Conservation (phyloP, 2,797 vertebrate species). For the Myotis vivesi region DNA sequence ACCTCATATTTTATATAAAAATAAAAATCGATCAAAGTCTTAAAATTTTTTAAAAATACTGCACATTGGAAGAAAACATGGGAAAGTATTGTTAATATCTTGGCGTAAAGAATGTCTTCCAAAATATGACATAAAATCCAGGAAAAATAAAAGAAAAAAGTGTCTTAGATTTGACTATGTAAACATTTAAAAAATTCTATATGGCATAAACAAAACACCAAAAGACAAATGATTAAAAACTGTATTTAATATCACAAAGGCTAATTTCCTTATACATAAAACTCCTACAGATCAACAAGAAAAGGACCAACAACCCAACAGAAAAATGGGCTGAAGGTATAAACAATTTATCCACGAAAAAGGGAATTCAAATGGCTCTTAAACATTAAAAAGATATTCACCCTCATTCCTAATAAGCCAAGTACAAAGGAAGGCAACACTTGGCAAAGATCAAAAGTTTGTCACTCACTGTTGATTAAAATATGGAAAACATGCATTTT, state of each 20-base stretch:
- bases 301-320: neutral
- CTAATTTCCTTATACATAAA: neutral
- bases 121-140: neutral
- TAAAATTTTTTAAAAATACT: neutral
- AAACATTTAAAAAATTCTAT: conserved; percentile 21
- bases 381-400: neutral
- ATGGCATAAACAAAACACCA: conserved; percentile 1
- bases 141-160: neutral
- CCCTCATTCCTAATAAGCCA: neutral
- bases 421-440: neutral
- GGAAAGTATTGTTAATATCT: neutral
- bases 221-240: neutral
- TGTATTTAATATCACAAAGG: neutral
- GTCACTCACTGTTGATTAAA: neutral
- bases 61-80: neutral
- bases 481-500: neutral
- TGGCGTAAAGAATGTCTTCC: neutral
- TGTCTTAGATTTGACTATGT: neutral
- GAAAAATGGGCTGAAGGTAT: neutral
- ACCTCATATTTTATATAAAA: neutral
- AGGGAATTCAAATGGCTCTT: neutral
- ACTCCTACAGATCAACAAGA: neutral
- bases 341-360: neutral
- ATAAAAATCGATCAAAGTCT: neutral
- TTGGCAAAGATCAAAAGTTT: neutral